Percentiles rank a stretch among this genome's conserved stretches.
These are phyloP conservation scores for Chloropsis cyanopogon DNA, from an alignment of 2,113 vertebrate genomes.

Conservation along the genomic window DNA sequence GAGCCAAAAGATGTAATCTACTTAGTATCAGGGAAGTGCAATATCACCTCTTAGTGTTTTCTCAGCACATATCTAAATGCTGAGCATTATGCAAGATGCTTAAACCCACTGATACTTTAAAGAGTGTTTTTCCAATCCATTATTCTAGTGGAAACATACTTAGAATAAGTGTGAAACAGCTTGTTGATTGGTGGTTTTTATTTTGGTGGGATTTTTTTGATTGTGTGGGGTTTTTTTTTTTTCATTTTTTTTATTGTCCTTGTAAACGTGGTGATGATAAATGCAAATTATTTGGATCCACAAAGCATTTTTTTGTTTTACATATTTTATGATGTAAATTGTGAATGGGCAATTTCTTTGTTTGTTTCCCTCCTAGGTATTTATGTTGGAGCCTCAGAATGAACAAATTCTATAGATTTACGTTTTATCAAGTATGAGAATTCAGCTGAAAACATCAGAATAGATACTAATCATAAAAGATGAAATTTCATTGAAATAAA, in stretches of 20 bases:
- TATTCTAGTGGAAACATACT: background rate
- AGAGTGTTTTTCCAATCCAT: background rate
- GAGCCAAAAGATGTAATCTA: background rate
- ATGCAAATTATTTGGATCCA: background rate
- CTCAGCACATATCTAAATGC: background rate
- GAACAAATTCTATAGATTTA: background rate
- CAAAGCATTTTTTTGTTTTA: background rate
- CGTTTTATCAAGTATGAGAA: background rate
- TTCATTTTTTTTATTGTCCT: background rate
- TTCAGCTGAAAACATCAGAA: background rate
- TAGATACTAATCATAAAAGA: background rate
- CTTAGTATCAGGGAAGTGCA: background rate
- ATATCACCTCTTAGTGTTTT: slow-evolving; percentile 13
- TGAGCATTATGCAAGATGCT: background rate
- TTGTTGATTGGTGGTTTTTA: background rate
- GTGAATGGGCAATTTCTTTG: background rate
- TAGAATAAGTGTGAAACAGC: background rate
- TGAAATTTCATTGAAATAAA: slow-evolving; percentile 28
- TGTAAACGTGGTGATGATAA: background rate
- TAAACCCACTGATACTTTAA: background rate
- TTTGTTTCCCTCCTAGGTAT: background rate
- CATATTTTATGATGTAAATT: background rate
- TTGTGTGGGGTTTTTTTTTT: background rate
- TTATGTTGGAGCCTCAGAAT: background rate
- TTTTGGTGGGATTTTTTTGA: background rate